Percentiles rank a stretch among this genome's conserved stretches.
Evolutionary conservation across 2,113 vertebrate genomes (phyloP).

Genomic region (Gadus chalcogrammus): DNA sequence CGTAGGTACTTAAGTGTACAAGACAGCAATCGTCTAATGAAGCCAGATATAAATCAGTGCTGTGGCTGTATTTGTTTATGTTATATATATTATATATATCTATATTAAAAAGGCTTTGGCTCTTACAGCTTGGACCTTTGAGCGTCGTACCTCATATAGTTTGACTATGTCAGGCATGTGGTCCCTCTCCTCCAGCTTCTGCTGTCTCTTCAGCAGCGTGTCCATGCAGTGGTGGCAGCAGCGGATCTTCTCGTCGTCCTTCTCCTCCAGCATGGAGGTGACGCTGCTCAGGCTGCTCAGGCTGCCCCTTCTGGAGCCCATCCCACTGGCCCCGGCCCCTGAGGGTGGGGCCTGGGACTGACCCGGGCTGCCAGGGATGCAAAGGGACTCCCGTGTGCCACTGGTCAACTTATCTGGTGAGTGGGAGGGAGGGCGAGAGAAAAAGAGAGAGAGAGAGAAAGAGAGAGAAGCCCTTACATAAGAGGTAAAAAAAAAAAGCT

Average conservation of each 20-base stretch:
- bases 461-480: neutral
- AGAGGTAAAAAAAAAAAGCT: neutral
- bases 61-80: too few species aligned
- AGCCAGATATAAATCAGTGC: too few species aligned
- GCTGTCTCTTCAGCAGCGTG: slow-evolving; percentile 84
- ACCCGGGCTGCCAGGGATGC: slow-evolving; percentile 75
- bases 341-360: slow-evolving; percentile 63
- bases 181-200: slow-evolving; percentile 89
- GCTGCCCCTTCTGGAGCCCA: slow-evolving; percentile 85
- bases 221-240: slow-evolving; percentile 93
- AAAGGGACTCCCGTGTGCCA: slow-evolving; percentile 83
- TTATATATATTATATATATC: too few species aligned
- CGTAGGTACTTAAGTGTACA: too few species aligned
- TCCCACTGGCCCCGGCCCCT: slow-evolving; percentile 59
- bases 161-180: slow-evolving; percentile 83
- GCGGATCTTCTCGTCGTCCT: slow-evolving; percentile 91
- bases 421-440: neutral
- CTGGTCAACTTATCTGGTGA: slow-evolving; percentile 85
- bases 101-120: too few species aligned
- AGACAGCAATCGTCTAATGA: too few species aligned
- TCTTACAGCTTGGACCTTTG: neutral
- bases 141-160: slow-evolving; percentile 84
- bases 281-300: slow-evolving; percentile 89
- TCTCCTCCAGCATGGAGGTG: slow-evolving; percentile 91
- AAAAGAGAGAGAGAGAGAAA: neutral